Evolutionary conservation across 2,888 invertebrate genomes (phyloP).

Genomic region (Xiphydria camelus): DNA sequence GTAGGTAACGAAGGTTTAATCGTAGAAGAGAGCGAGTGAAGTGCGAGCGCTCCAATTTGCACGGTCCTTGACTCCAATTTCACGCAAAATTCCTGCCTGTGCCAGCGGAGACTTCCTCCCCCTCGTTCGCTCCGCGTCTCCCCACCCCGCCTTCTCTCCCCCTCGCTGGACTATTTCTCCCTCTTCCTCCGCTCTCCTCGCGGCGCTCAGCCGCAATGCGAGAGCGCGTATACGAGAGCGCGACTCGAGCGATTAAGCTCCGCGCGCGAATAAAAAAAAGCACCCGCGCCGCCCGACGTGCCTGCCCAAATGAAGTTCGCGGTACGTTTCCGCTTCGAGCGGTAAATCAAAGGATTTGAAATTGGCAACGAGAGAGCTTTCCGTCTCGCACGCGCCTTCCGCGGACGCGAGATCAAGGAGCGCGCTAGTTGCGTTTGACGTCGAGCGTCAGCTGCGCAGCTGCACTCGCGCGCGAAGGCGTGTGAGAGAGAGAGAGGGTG

Average conservation of each 20-base stretch:
- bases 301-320: slow-evolving; percentile 37
- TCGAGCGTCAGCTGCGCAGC: slow-evolving; percentile 49
- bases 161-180: slow-evolving; percentile 16
- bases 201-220: no score
- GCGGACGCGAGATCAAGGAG: slow-evolving; percentile 45
- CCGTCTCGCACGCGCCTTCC: no score
- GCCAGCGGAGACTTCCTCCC: no score
- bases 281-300: background rate
- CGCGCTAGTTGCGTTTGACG: slow-evolving; percentile 54
- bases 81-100: no score
- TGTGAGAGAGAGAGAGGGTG: background rate
- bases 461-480: slow-evolving; percentile 32
- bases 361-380: slow-evolving; percentile 36
- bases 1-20: no score
- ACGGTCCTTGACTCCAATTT: no score
- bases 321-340: slow-evolving; percentile 46
- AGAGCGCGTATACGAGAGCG: no score
- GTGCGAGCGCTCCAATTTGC: no score
- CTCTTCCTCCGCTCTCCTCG: slow-evolving; percentile 5
- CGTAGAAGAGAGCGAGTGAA: no score
- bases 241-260: slow-evolving; percentile 31
- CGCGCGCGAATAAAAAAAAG: slow-evolving; percentile 1
- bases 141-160: slow-evolving; percentile 1
- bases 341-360: slow-evolving; percentile 52
- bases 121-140: background rate